phyloP scores from a whole-genome alignment of 2,888 invertebrate genomes.

The Cephalotes varians region DNA sequence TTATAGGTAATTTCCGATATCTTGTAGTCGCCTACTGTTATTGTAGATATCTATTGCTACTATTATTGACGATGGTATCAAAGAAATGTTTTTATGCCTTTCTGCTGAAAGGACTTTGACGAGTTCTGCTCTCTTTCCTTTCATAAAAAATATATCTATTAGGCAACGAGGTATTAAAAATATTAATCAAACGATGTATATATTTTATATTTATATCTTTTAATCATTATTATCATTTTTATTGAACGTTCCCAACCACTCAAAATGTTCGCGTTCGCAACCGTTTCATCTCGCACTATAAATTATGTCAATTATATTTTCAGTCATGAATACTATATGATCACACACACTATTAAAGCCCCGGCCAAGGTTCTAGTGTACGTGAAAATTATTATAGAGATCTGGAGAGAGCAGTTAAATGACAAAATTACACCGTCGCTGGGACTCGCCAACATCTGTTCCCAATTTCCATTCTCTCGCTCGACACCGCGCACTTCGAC shows the following conservation, averaged over 20 bases:
- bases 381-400: slow-evolving; percentile 25
- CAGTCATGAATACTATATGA: slow-evolving; percentile 16
- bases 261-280: neutral
- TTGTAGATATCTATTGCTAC: slow-evolving; percentile 58
- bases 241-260: neutral
- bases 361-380: neutral
- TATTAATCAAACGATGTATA: neutral
- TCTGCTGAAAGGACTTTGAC: neutral
- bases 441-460: slow-evolving; percentile 34
- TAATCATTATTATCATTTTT: neutral
- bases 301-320: slow-evolving; percentile 41
- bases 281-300: slow-evolving; percentile 32
- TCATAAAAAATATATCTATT: neutral
- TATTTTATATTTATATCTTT: neutral
- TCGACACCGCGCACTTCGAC: slow-evolving; percentile 34
- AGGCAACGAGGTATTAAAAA: neutral
- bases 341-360: neutral
- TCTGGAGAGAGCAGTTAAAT: slow-evolving; percentile 18
- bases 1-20: slow-evolving; percentile 72
- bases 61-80: slow-evolving; percentile 62
- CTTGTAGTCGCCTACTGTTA: slow-evolving; percentile 62
- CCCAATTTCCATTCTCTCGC: slow-evolving; percentile 39
- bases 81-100: slow-evolving; percentile 49
- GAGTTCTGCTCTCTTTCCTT: neutral
- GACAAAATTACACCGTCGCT: slow-evolving; percentile 28